Conservation (phyloP, 2,113 vertebrate genomes). For the Acanthochromis polyacanthus region DNA sequence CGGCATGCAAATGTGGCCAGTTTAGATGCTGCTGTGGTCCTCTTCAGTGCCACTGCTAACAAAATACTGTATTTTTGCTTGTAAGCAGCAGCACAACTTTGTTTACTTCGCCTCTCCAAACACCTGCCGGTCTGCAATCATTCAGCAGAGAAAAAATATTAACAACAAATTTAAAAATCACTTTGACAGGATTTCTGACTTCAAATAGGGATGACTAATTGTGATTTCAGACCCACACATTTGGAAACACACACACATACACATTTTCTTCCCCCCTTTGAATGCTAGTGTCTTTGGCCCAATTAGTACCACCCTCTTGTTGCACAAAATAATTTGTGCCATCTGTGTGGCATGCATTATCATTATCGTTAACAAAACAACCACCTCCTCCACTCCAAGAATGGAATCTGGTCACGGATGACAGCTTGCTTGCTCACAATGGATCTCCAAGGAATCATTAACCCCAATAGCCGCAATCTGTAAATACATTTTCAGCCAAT, state of each 20-base stretch:
- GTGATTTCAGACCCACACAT: neutral
- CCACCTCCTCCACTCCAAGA: conserved; percentile 51
- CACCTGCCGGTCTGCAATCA: neutral
- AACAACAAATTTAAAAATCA: neutral
- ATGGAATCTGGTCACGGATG: conserved; percentile 57
- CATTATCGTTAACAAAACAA: conserved; percentile 64
- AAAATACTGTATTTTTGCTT: neutral
- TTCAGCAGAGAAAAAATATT: neutral
- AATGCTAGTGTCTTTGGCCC: conserved; percentile 16
- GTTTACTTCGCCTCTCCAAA: neutral
- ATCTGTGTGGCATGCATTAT: conserved; percentile 58
- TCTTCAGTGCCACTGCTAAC: neutral
- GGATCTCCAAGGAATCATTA: conserved; percentile 53
- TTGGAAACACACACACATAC: neutral
- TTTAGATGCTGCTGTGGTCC: neutral
- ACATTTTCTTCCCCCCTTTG: neutral
- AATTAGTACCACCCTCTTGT: conserved; percentile 53
- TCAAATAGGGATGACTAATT: conserved; percentile 6
- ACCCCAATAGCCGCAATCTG: conserved; percentile 37
- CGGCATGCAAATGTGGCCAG: neutral
- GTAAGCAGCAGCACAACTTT: neutral
- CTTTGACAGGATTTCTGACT: neutral
- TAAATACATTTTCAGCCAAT: conserved; percentile 52
- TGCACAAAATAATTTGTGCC: conserved; percentile 49
- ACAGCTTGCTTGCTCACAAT: conserved; percentile 46